Percentiles rank a stretch among this genome's conserved stretches.
Evolutionary conservation across 2,888 invertebrate genomes (phyloP).

Genomic region (Mongoloraphidia duomilia): DNA sequence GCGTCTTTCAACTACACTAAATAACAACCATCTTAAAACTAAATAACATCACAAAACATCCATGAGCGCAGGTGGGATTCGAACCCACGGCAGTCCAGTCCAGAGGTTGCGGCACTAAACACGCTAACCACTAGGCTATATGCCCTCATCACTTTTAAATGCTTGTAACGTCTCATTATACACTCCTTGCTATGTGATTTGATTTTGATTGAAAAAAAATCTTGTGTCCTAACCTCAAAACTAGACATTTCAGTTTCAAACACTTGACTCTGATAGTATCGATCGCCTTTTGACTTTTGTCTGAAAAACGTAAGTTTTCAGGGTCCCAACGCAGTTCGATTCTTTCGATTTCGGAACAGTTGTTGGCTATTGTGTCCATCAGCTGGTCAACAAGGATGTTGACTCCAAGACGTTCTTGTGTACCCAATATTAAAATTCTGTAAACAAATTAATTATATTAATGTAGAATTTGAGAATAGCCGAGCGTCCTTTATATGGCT

Average conservation of each 20-base stretch:
- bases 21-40: no score
- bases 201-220: not conserved
- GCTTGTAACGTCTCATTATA: no score
- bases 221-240: constrained; percentile 55
- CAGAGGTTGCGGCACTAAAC: no score
- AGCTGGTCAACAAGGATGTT: constrained; percentile 97
- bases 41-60: no score
- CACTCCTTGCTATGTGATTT: no score
- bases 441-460: constrained; percentile 20
- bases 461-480: no score
- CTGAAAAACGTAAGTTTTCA: constrained; percentile 93
- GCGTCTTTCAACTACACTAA: no score
- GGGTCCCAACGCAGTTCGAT: constrained; percentile 97
- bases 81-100: no score
- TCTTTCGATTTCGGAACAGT: constrained; percentile 76
- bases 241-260: constrained; percentile 79
- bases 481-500: no score
- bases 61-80: no score
- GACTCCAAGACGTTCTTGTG: constrained; percentile 87
- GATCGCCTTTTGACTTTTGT: constrained; percentile 98
- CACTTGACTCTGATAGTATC: constrained; percentile 94
- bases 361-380: constrained; percentile 93
- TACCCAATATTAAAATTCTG: constrained; percentile 95
- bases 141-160: no score
- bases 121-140: no score